Base-by-base conservation (phyloP, 2,888 invertebrate species). In the Isoperla grammatica region DNA sequence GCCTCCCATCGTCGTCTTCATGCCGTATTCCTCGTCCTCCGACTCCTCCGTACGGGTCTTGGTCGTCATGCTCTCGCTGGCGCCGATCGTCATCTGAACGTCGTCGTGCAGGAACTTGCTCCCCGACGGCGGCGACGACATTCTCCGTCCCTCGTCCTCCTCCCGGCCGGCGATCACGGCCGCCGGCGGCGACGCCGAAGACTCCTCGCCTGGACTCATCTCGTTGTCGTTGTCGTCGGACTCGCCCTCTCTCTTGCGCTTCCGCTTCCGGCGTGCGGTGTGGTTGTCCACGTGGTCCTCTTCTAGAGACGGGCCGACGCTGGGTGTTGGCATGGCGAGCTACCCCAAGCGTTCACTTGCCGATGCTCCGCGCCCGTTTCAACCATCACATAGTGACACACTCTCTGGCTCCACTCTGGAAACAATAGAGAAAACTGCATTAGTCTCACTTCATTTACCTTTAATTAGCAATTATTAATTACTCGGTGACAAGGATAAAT, bases 121-220 rank as follows among this genome's bases (percentile, higher is more conserved):
- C n/a, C 71, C 70, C n/a, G 68, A 67, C 15, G 70, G 70, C 60
- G 71, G 71, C 39, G 70, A 70, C 39, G 70, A 70, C 17, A 69
- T 67, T 63, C 70, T 65, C 22, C 70, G 65, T 46, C 68, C 65
- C 58, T 69, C 68, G 50, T 68, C 63, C 9, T 60, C 68, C 45
- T 68, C 69, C 13, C 68, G 64, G 56, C 69, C 71, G 49, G 71
- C 69, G 59, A 70, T 69, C 43, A 71, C 67, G 29, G 74, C 84
- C 75, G 77, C 69, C 56, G 69, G 67, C 46, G 69, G 68, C 59
- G 69, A 69, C 15, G 68, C 68, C 42, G 70, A 67, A 55, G 84
- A 83, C 79, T 77, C 83, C 77, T 81, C 84, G 78, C 84, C 85
- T 75, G 82, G 84, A 79, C 79, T 79, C 80, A 79, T 79, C 57